Base-by-base conservation (phyloP, 1,140 invertebrate genomes). In the Diorhabda elongata region DNA sequence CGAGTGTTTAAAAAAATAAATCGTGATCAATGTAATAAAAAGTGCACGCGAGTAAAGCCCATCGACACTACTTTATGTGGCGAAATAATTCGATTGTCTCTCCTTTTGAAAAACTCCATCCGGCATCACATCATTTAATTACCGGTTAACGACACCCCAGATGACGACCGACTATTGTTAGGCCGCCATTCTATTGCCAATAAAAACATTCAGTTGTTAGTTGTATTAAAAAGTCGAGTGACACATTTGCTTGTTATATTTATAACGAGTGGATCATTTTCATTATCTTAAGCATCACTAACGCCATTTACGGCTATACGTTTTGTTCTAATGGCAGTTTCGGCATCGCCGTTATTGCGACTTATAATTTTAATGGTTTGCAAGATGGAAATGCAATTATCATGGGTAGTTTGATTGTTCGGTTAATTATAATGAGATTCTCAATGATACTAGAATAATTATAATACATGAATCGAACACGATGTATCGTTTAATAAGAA, bases 81-180 rank as follows among this genome's bases (percentile, higher is more conserved):
- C 64, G 64, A 65, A 65, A 56, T 65, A 44, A 65, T 65, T 65
- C 59, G 56, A 65, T 58, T 56, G 41, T 41, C 47, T 6, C 42
- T 41, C 44, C 58, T 41, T 65, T 65, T 70, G 58, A 71, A 76
- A 73, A 75, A 73, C 66, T 73, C 69, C 73, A 75, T 74, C 68
- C 72, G 73, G 73, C 72, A 71, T 71, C 72, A 70, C 68, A 69
- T 76, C 72, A 74, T 76, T 76, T 77, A 76, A 77, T 76, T 76
- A 76, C 69, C 73, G 73, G 74, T 74, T 77, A 77, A 76, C 75
- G 71, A 69, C 75, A 76, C 76, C 76, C 75, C 63, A 58, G 74
- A 75, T 71, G 69, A 60, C 70, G 63, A 58, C 58, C 56, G 66
- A 66, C 70, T 66, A 75, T 74, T 72, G 68, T 73, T 68, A 70